Evolutionary conservation across 2,888 invertebrate species (phyloP), one percentile per base, ranked within the genome.

Genomic region (Leptothorax acervorum): DNA sequence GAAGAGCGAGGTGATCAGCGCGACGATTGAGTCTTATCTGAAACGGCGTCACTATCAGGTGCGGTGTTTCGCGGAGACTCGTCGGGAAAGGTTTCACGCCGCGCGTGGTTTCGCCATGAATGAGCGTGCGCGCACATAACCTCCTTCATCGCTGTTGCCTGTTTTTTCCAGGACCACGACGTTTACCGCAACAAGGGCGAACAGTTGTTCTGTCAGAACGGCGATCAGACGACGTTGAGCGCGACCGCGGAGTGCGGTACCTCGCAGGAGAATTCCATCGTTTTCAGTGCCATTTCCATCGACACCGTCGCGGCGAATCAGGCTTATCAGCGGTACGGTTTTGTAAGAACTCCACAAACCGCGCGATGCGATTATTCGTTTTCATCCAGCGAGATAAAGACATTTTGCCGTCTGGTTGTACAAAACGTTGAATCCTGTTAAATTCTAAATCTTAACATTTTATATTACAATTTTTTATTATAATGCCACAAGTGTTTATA

Each of bases 211-310:
- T 96, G 96, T 92, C 96, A 96, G 93, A 96, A 93, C 95, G 92
- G 96, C 96, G 97, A 96, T 94, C 97, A 97, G 94, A 97, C 97
- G 96, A 96, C 97, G 39, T 95, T 97, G 8, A 96, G 96, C 81
- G 96, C 96, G 88, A 96, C 97, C 92, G 96, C 97, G 45, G 97
- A 97, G 90, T 96, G 96, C 91, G 97, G 97, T 94, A 95, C 97
- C 18, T 97, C 97, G 92, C 96, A 97, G 73, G 96, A 97, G 15
- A 98, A 98, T 95, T 97, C 97, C 15, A 97, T 98, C 90, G 95
- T 97, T 63, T 97, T 97, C 94, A 97, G 97, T 87, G 97, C 97
- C 91, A 97, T 97, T 88, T 97, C 97, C 89, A 97, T 97, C 92
- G 97, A 98, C 93, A 96, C 97, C 62, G 95, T 96, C 39, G 96